These are phyloP conservation scores for Bombus huntii DNA, from an alignment of 1,140 invertebrate genomes.

Conservation along the genomic window DNA sequence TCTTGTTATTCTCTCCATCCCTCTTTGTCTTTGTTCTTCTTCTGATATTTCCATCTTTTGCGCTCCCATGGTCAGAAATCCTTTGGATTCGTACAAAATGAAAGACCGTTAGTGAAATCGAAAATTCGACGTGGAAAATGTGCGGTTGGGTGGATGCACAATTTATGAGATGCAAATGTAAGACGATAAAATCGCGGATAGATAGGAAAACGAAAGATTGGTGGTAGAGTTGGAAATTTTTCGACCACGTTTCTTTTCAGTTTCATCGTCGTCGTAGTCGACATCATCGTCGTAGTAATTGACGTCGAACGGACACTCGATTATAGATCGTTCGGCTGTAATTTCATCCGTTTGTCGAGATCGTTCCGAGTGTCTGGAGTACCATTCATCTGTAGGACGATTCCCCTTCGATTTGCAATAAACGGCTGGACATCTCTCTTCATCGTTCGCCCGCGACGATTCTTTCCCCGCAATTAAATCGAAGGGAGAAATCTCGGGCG, in stretches of 20 bases:
- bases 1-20: neutral
- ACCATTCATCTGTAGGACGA: constrained; percentile 49
- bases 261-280: constrained; percentile 3
- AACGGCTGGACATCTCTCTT: constrained; percentile 43
- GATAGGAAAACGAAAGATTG: neutral
- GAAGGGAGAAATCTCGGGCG: constrained; percentile 46
- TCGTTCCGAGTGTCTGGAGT: constrained; percentile 44
- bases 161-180: constrained; percentile 26
- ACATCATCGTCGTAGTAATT: neutral
- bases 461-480: constrained; percentile 66
- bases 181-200: neutral
- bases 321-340: constrained; percentile 43
- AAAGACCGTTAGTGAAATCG: constrained; percentile 18
- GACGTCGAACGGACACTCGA: constrained; percentile 25
- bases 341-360: constrained; percentile 59
- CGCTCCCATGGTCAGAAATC: neutral
- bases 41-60: neutral
- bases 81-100: constrained; percentile 2
- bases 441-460: constrained; percentile 37
- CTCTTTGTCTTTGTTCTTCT: neutral
- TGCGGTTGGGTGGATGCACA: neutral
- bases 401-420: constrained; percentile 62
- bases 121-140: constrained; percentile 5
- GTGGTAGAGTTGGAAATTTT: constrained; percentile 24
- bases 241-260: neutral